phyloP scores from a whole-genome alignment of 2,888 invertebrate species.

The Polia nebulosa region DNA sequence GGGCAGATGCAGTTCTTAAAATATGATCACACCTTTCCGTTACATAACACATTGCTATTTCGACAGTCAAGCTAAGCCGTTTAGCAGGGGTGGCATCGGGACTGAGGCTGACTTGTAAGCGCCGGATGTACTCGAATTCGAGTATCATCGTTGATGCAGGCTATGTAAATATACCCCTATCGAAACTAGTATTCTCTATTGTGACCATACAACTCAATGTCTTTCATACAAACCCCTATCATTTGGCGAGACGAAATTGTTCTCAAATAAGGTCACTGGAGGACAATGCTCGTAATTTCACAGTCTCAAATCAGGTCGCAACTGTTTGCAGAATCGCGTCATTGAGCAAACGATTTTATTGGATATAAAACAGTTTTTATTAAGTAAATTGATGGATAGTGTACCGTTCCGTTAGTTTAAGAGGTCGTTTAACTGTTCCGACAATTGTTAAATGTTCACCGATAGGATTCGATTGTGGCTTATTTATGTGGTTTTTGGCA shows the following conservation, averaged over 20 bases:
- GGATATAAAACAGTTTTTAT: conserved; percentile 63
- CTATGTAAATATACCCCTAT: conserved; percentile 30
- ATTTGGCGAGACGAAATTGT: conserved; percentile 29
- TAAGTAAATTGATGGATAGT: conserved; percentile 60
- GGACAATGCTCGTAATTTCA: conserved; percentile 58
- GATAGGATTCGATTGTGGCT: conserved; percentile 34
- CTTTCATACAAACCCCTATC: conserved; percentile 32
- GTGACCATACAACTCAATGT: conserved; percentile 13
- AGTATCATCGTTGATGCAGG: conserved; percentile 1
- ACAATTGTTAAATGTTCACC: conserved; percentile 32
- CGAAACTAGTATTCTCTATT: conserved; percentile 17
- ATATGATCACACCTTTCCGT: too few species aligned
- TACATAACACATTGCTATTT: too few species aligned
- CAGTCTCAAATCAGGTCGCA: conserved; percentile 56
- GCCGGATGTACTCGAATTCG: neutral
- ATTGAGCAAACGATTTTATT: conserved; percentile 62
- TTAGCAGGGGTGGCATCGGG: too few species aligned
- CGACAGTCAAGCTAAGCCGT: too few species aligned
- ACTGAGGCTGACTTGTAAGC: neutral
- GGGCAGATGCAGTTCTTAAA: too few species aligned
- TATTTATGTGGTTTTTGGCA: conserved; percentile 43
- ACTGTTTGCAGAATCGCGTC: conserved; percentile 58
- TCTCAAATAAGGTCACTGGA: conserved; percentile 48
- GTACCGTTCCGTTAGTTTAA: conserved; percentile 36
- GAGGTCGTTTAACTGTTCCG: conserved; percentile 45